phyloP scores from a whole-genome alignment of 92 coral and sea anemone genomes.

The Parazoanthus darwini region DNA sequence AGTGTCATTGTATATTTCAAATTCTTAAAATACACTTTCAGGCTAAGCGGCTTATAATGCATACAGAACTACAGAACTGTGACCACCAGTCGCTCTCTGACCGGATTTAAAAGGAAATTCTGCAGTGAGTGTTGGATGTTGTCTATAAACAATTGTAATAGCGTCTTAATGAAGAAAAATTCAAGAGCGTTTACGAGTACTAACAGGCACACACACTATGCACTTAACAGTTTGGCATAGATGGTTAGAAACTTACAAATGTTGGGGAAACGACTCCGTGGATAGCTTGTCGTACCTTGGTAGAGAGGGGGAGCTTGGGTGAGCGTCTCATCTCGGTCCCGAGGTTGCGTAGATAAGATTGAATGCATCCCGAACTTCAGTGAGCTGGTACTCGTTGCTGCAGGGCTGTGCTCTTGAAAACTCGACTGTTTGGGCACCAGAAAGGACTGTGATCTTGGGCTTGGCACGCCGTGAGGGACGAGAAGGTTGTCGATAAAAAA shows the following conservation, averaged over 20 bases:
- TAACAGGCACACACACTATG: neutral
- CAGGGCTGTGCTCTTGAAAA: slow-evolving; percentile 56
- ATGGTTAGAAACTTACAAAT: slow-evolving; percentile 39
- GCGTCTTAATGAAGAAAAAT: neutral
- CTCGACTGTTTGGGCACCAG: slow-evolving; percentile 62
- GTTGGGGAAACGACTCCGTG: slow-evolving; percentile 32
- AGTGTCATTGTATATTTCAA: neutral
- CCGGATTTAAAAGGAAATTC: neutral
- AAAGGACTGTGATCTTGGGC: slow-evolving; percentile 56
- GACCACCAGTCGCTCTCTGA: neutral
- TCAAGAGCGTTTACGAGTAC: no score
- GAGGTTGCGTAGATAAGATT: slow-evolving; percentile 66
- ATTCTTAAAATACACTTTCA: slow-evolving; percentile 21
- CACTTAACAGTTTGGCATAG: neutral
- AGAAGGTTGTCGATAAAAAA: slow-evolving; percentile 42
- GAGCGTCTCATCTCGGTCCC: slow-evolving; percentile 46
- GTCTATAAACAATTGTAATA: slow-evolving; percentile 15
- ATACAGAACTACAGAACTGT: neutral
- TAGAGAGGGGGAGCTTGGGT: slow-evolving; percentile 24
- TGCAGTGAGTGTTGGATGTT: neutral
- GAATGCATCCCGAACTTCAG: slow-evolving; percentile 87
- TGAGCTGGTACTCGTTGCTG: slow-evolving; percentile 60
- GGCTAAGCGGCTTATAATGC: neutral
- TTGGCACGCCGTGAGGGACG: slow-evolving; percentile 32
- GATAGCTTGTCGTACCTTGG: slow-evolving; percentile 42